phyloP scores from a whole-genome alignment of 2,797 vertebrate species.

The Macroramphosus scolopax region DNA sequence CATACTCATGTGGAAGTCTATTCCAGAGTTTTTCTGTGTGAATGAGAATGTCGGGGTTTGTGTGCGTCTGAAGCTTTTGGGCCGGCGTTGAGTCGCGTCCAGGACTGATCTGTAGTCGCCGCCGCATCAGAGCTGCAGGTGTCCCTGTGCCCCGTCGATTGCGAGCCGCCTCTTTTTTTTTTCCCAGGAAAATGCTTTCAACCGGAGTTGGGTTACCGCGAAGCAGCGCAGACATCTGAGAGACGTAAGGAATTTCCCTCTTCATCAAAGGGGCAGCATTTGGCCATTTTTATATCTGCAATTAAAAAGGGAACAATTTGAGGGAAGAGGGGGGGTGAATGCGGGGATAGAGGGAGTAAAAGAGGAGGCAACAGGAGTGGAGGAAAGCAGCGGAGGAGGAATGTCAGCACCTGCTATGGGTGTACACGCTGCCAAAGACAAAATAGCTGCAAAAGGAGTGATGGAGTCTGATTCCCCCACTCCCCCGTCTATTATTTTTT shows the following conservation, averaged over 20 bases:
- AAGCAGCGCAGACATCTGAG: slow-evolving; percentile 70
- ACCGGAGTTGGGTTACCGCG: slow-evolving; percentile 72
- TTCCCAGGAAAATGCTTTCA: slow-evolving; percentile 79
- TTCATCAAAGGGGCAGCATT: slow-evolving; percentile 69
- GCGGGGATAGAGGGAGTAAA: slow-evolving; percentile 23
- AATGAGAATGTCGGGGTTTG: slow-evolving; percentile 13
- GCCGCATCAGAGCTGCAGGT: slow-evolving; percentile 69
- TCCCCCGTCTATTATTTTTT: slow-evolving; percentile 41
- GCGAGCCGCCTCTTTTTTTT: slow-evolving; percentile 49
- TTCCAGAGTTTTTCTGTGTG: slow-evolving; percentile 9
- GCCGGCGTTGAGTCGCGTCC: slow-evolving; percentile 60
- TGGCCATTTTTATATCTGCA: slow-evolving; percentile 68
- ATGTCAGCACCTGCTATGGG: slow-evolving; percentile 67
- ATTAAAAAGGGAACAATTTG: slow-evolving; percentile 66
- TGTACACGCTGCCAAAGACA: slow-evolving; percentile 37
- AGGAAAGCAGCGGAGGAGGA: slow-evolving; percentile 22
- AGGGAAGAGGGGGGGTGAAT: slow-evolving; percentile 30
- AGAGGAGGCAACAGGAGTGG: slow-evolving; percentile 4
- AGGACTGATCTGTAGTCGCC: slow-evolving; percentile 67
- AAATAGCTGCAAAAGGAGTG: slow-evolving; percentile 26
- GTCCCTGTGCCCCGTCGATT: slow-evolving; percentile 53
- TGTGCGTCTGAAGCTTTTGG: slow-evolving; percentile 2
- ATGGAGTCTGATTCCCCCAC: slow-evolving; percentile 35
- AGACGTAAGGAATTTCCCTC: slow-evolving; percentile 72
- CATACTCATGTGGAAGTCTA: slow-evolving; percentile 13